Evolutionary conservation across 2,888 invertebrate species (phyloP).

Genomic region (Neria commutata): DNA sequence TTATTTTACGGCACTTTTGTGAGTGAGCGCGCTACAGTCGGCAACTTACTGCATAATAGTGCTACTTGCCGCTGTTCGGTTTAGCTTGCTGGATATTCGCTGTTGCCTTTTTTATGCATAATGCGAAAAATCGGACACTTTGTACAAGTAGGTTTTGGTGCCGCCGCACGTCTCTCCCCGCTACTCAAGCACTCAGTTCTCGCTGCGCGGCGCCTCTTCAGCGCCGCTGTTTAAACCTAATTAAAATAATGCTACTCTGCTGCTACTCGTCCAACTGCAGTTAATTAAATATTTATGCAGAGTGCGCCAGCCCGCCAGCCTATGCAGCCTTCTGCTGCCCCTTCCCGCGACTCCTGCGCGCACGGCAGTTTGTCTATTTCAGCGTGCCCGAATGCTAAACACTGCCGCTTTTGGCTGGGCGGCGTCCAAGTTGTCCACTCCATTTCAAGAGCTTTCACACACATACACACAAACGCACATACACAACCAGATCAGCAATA

Average conservation of each 20-base stretch:
- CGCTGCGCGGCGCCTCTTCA: background rate
- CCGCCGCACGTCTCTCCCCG: too few relatives aligned
- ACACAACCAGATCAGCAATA: slow-evolving; percentile 1
- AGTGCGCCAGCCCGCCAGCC: slow-evolving; percentile 33
- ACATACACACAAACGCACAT: slow-evolving; percentile 31
- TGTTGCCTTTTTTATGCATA: too few relatives aligned
- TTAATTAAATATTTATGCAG: slow-evolving; percentile 63
- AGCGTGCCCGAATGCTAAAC: background rate
- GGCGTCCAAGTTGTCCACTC: background rate
- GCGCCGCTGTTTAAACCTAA: slow-evolving; percentile 59
- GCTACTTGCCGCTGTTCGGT: too few relatives aligned
- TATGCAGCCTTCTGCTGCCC: background rate
- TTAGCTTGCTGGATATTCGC: too few relatives aligned
- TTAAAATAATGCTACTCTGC: slow-evolving; percentile 63
- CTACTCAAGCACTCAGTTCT: background rate
- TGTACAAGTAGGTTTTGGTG: too few relatives aligned
- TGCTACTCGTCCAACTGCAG: too few relatives aligned
- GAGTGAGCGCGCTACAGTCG: too few relatives aligned
- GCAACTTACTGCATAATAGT: too few relatives aligned
- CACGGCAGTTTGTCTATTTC: too few relatives aligned
- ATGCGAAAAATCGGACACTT: background rate
- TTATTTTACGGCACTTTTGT: too few relatives aligned
- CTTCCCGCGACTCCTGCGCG: too few relatives aligned
- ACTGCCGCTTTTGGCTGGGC: background rate
- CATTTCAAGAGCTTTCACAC: background rate